phyloP scores from a whole-genome alignment of 2,113 vertebrate genomes.

The Silurus asotus region DNA sequence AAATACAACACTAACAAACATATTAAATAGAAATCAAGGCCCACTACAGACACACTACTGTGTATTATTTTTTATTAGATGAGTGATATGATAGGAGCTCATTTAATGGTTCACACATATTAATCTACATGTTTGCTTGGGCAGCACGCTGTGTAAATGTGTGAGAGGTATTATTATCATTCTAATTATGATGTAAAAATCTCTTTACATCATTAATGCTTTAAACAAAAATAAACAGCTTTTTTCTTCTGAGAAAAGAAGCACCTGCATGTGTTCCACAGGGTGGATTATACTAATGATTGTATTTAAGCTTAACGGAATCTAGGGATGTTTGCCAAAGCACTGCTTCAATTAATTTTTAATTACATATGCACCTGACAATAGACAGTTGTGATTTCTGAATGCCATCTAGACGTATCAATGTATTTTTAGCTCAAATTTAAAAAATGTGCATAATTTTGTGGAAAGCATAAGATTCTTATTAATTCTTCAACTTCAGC shows the following conservation, averaged over 20 bases:
- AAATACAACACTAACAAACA: neutral
- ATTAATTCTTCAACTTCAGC: neutral
- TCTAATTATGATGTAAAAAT: neutral
- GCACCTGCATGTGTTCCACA: neutral
- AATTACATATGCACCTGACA: constrained; percentile 8
- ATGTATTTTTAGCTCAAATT: neutral
- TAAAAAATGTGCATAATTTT: neutral
- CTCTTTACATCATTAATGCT: neutral
- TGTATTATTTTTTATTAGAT: neutral
- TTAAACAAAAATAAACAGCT: neutral
- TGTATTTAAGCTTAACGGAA: constrained; percentile 24
- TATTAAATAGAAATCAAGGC: neutral
- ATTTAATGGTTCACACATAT: neutral
- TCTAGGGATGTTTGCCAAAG: neutral
- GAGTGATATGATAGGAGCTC: neutral
- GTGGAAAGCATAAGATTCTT: neutral
- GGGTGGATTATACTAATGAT: constrained; percentile 24
- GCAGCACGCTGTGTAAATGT: neutral
- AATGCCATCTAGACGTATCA: neutral
- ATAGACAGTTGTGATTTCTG: neutral
- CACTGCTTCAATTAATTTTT: constrained; percentile 1
- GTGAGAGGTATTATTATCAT: neutral
- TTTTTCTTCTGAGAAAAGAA: neutral
- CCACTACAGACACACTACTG: neutral
- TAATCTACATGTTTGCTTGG: constrained; percentile 24